Evolutionary conservation across 2,113 vertebrate genomes (phyloP).

Genomic region (Serinus canaria): DNA sequence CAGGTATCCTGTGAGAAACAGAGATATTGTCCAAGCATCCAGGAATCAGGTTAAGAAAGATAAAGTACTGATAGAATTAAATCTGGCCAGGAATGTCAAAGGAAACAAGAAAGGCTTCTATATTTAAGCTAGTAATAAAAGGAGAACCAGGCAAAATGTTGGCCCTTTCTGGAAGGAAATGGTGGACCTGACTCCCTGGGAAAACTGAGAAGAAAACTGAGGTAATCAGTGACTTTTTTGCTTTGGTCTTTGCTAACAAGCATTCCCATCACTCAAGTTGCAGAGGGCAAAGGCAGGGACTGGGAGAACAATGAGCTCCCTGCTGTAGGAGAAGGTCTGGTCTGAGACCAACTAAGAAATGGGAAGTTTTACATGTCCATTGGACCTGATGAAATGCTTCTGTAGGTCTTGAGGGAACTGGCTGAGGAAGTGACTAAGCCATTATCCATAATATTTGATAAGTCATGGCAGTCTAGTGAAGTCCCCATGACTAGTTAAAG

Average conservation of each 20-base stretch:
- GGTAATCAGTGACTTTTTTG: background rate
- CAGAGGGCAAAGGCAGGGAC: background rate
- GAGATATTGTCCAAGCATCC: background rate
- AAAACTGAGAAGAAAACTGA: background rate
- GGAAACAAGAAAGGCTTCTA: background rate
- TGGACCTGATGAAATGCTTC: background rate
- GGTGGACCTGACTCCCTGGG: background rate
- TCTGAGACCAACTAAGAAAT: background rate
- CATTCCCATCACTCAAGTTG: background rate
- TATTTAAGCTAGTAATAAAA: background rate
- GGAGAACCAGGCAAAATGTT: background rate
- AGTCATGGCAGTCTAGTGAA: background rate
- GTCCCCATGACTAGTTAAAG: background rate
- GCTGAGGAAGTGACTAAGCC: background rate
- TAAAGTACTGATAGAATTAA: background rate
- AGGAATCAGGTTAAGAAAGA: background rate
- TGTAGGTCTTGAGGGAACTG: background rate
- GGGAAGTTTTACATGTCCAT: background rate
- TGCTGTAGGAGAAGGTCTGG: background rate
- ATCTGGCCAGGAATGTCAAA: background rate
- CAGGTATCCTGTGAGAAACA: background rate
- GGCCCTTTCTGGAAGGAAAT: background rate
- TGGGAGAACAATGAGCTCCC: background rate
- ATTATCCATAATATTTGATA: background rate
- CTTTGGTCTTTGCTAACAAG: background rate